Percentiles rank a stretch among this genome's conserved stretches.
These are phyloP conservation scores for Drosophila ogumai DNA, from an alignment of 1,140 invertebrate genomes.

Conservation along the genomic window DNA sequence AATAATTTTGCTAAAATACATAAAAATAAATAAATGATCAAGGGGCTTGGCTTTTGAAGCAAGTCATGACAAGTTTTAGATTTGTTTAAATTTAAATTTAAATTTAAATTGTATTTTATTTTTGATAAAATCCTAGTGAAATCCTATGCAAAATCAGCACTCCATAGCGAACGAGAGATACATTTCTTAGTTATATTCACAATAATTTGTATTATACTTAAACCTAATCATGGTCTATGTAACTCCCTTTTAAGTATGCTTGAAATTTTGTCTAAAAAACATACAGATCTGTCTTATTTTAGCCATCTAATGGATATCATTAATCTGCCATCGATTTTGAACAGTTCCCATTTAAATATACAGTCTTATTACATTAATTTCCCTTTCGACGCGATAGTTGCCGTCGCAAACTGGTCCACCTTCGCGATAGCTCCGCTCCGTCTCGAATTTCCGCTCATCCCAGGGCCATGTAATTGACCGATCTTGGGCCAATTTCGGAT, in stretches of 20 bases:
- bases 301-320: constrained; percentile 5
- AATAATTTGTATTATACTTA: no score
- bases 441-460: constrained; percentile 6
- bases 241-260: background rate
- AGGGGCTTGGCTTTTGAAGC: no score
- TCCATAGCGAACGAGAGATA: no score
- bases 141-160: no score
- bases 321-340: constrained; percentile 7
- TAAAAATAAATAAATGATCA: background rate
- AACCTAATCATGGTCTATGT: background rate
- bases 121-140: no score
- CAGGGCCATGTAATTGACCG: constrained; percentile 32
- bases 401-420: background rate
- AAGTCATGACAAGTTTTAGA: background rate
- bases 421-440: background rate
- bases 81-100: no score
- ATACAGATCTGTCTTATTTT: background rate
- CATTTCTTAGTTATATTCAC: no score
- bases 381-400: constrained; percentile 6
- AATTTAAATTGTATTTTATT: no score
- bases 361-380: constrained; percentile 3
- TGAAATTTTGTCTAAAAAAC: background rate
- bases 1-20: background rate
- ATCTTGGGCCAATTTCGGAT: constrained; percentile 53
- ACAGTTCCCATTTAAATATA: background rate